Evolutionary conservation across 2,888 invertebrate species (phyloP).

Genomic region (Idaea biselata): DNA sequence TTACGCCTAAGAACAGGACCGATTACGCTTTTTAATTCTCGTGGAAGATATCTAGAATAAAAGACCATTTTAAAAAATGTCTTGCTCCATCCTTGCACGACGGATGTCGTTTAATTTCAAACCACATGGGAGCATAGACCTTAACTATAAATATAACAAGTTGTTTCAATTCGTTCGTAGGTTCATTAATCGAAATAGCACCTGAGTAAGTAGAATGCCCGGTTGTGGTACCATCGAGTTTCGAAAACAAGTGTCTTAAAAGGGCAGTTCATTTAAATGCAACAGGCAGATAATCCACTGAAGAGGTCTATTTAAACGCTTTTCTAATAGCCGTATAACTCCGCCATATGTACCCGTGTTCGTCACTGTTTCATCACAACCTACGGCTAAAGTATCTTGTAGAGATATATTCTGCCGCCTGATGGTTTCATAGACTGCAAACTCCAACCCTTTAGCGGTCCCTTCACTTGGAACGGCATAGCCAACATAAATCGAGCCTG

Average conservation of each 20-base stretch:
- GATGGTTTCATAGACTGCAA: conserved; percentile 4
- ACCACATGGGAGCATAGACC: conserved; percentile 23
- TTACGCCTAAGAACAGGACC: conserved; percentile 6
- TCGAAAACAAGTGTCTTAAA: conserved; percentile 25
- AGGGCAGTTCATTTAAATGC: conserved; percentile 27
- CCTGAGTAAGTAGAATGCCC: conserved; percentile 34
- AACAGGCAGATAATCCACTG: conserved; percentile 28
- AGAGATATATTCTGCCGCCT: not conserved
- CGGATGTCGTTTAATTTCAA: conserved; percentile 14
- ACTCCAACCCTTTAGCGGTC: conserved; percentile 11
- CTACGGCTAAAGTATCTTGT: conserved; percentile 12
- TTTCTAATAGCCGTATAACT: conserved; percentile 5
- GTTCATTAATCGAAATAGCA: conserved; percentile 19
- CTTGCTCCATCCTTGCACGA: conserved; percentile 17
- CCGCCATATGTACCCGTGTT: conserved; percentile 31
- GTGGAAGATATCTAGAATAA: too few species aligned
- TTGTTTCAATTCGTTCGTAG: conserved; percentile 4
- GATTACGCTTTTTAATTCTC: too few species aligned
- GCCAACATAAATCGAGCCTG: conserved; percentile 12
- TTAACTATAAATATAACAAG: conserved; percentile 15
- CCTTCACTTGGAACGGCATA: conserved; percentile 12
- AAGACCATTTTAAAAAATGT: conserved; percentile 4
- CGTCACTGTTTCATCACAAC: conserved; percentile 29
- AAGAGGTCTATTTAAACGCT: conserved; percentile 16
- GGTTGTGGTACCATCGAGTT: conserved; percentile 20